These are phyloP conservation scores for Taenaris catops DNA, from an alignment of 2,888 invertebrate genomes.

Conservation along the genomic window DNA sequence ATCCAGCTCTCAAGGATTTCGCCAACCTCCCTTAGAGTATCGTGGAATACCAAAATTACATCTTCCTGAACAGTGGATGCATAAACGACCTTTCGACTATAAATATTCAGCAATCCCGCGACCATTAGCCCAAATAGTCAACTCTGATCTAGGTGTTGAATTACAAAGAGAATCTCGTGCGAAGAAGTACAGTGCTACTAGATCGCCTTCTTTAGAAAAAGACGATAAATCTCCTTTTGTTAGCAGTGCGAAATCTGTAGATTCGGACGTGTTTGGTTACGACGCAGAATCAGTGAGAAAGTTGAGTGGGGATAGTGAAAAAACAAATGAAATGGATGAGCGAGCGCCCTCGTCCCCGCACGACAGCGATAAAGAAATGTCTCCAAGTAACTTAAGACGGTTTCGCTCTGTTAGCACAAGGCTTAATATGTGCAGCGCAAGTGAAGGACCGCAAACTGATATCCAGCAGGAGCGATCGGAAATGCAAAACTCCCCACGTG, in stretches of 20 bases:
- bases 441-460: constrained; percentile 44
- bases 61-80: constrained; percentile 67
- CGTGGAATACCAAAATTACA: constrained; percentile 54
- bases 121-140: constrained; percentile 54
- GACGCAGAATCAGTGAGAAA: constrained; percentile 48
- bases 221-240: constrained; percentile 71
- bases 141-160: constrained; percentile 51
- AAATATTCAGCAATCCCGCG: constrained; percentile 61
- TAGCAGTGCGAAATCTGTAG: constrained; percentile 45
- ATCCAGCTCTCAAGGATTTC: constrained; percentile 29
- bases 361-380: constrained; percentile 40
- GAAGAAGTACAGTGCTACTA: constrained; percentile 64
- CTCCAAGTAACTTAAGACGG: constrained; percentile 52
- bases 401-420: constrained; percentile 66
- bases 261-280: constrained; percentile 57
- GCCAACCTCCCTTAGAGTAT: constrained; percentile 33
- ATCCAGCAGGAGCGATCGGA: constrained; percentile 53
- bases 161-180: constrained; percentile 48
- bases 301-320: constrained; percentile 37
- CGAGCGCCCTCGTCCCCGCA: constrained; percentile 35
- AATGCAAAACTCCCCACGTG: constrained; percentile 64
- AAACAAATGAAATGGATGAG: constrained; percentile 27
- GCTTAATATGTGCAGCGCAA: constrained; percentile 60
- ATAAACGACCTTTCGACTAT: constrained; percentile 58
- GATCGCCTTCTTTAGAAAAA: constrained; percentile 72